Base-by-base conservation (phyloP, 2,113 vertebrate species). In the Loxodonta africana region DNA sequence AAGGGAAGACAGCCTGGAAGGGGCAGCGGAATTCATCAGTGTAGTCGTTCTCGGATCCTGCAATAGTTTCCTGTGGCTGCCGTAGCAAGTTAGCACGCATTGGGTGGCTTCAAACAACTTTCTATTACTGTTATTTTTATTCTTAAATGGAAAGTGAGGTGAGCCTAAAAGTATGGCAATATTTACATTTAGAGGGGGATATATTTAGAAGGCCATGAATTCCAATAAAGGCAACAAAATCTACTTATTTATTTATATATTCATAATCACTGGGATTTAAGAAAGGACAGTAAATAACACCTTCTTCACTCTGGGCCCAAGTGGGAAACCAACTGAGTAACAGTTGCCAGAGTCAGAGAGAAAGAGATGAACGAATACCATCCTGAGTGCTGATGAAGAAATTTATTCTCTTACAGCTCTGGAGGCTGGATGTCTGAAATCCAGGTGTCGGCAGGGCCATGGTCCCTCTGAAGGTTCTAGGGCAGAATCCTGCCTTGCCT, bases 191-290 rank as follows among this genome's bases (percentile, higher is more conserved):
- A 65, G 84, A 80, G 46, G 23, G 80, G 37, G 89, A 23, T 91
- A 48, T 91, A 51, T 89, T 96, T 95, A 95, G 85, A 48, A 80
- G 78, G 83, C 9, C 69, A 83, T 53, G 74, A 44, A 30, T 94
- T 94, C 76, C 81, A 81, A 46, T 0, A 37, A 69, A 51, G n/a
- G 60, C 0, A 65, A n/a, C 23, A 69, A 53, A 71, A 71, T 92
- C 91, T 67, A n/a, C 83, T 91, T 77, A 65, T 82, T 95, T 96
- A 74, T 74, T 33, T 74, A 30, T 25, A 33, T 78, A 9, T 91
- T 86, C 88, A 69, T 92, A 83, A 76, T 91, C 48, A 57, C 51
- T 80, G 67, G 37, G 80, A 62, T 69, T 77, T 89, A 41, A 83
- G 33, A 57, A 87, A 91, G 51, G 53, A 44, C 12, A 48, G 46